Evolutionary conservation across 2,113 vertebrate species (phyloP).

Genomic region (Varanus komodoensis): DNA sequence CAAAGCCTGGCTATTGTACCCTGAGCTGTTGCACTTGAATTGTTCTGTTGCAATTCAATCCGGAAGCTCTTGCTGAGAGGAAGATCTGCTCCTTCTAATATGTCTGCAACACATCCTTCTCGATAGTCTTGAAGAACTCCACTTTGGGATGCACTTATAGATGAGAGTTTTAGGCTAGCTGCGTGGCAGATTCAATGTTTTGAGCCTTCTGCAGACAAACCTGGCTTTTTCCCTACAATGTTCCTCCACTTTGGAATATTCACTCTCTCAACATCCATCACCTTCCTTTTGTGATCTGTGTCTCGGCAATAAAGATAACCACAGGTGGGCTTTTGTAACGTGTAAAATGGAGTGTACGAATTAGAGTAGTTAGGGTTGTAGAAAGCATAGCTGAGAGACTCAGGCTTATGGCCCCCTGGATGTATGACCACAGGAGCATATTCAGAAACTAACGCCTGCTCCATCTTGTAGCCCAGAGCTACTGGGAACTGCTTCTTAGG

Average conservation of each 20-base stretch:
- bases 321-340: slow-evolving; percentile 63
- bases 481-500: rapidly evolving
- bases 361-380: slow-evolving; percentile 61
- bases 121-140: background rate
- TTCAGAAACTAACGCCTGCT: background rate
- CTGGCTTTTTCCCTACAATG: rapidly evolving
- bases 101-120: background rate
- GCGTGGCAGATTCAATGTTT: rapidly evolving
- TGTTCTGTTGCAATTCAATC: background rate
- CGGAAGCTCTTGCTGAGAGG: background rate
- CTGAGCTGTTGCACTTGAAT: background rate
- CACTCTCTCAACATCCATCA: slow-evolving; percentile 20
- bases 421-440: slow-evolving; percentile 9
- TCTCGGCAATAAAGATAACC: slow-evolving; percentile 66
- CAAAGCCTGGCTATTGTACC: background rate
- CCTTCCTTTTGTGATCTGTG: slow-evolving; percentile 62
- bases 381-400: slow-evolving; percentile 61
- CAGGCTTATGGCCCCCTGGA: background rate
- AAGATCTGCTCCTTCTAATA: background rate
- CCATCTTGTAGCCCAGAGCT: background rate
- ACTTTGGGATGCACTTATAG: background rate
- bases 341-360: slow-evolving; percentile 76
- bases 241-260: slow-evolving; percentile 62
- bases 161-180: background rate
- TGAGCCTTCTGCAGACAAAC: background rate